These are phyloP conservation scores for Tamias sibiricus DNA, from an alignment of 2,113 vertebrate species.

Conservation along the genomic window DNA sequence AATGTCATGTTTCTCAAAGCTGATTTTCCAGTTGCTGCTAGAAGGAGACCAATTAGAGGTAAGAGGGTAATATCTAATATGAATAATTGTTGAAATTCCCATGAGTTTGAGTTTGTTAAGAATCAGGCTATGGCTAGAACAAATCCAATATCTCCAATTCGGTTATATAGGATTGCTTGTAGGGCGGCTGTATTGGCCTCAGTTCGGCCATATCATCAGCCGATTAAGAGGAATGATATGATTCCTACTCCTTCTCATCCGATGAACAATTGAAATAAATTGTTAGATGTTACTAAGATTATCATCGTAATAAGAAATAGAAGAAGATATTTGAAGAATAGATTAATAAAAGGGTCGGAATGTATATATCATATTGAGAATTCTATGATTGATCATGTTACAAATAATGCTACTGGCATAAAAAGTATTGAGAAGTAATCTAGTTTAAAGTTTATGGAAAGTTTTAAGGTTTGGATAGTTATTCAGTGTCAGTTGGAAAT, in stretches of 20 bases:
- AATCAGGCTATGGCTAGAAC: background rate
- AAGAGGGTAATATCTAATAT: too few species aligned
- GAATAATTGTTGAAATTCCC: background rate
- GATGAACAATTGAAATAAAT: too few species aligned
- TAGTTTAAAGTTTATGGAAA: background rate
- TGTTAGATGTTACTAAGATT: background rate
- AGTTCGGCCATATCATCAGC: background rate
- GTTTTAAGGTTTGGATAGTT: background rate
- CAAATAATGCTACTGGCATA: background rate
- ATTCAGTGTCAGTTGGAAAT: background rate
- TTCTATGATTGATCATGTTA: background rate
- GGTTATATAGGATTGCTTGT: background rate
- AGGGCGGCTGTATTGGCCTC: background rate
- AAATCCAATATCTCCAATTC: background rate
- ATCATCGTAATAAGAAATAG: background rate
- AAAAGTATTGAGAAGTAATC: too few species aligned
- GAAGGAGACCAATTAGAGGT: background rate
- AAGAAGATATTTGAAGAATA: background rate
- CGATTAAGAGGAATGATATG: background rate
- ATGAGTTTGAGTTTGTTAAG: fast-evolving
- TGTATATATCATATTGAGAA: background rate
- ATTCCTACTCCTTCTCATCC: background rate
- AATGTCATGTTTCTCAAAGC: too few species aligned
- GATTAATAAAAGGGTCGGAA: background rate
- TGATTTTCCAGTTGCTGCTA: background rate